Evolutionary conservation across 2,113 vertebrate species (phyloP).

Genomic region (Perca fluviatilis): DNA sequence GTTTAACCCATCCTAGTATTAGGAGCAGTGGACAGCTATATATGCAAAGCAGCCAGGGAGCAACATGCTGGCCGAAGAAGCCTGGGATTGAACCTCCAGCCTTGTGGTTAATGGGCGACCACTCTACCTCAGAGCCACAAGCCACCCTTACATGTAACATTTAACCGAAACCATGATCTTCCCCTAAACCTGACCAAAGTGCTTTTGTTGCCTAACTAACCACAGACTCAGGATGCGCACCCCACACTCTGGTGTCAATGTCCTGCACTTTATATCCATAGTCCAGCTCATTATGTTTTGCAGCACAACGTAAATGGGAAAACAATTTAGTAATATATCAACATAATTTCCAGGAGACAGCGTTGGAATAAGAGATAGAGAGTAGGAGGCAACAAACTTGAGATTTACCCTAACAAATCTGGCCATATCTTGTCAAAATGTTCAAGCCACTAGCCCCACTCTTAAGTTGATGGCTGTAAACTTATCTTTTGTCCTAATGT

Average conservation of each 20-base stretch:
- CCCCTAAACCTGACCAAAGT: background rate
- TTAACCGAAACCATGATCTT: background rate
- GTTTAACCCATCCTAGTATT: too few species aligned
- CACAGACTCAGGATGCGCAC: background rate
- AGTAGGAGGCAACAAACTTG: background rate
- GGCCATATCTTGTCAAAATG: background rate
- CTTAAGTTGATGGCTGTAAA: background rate
- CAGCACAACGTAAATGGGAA: background rate
- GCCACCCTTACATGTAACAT: too few species aligned
- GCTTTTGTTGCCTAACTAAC: background rate
- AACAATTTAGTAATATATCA: background rate
- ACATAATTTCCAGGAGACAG: background rate
- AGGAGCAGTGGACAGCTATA: too few species aligned
- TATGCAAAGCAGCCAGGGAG: too few species aligned
- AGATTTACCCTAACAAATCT: too few species aligned
- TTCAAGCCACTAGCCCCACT: background rate
- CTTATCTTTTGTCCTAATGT: background rate
- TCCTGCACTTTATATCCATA: background rate
- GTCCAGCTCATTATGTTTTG: background rate
- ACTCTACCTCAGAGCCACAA: too few species aligned
- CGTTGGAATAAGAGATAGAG: background rate
- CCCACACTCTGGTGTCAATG: background rate
- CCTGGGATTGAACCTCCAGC: too few species aligned
- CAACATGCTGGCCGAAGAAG: too few species aligned
- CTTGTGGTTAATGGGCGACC: too few species aligned